Percentiles rank a stretch among this genome's conserved stretches.
Evolutionary conservation across 1,140 invertebrate species (phyloP).

Genomic region (Hypothenemus hampei): DNA sequence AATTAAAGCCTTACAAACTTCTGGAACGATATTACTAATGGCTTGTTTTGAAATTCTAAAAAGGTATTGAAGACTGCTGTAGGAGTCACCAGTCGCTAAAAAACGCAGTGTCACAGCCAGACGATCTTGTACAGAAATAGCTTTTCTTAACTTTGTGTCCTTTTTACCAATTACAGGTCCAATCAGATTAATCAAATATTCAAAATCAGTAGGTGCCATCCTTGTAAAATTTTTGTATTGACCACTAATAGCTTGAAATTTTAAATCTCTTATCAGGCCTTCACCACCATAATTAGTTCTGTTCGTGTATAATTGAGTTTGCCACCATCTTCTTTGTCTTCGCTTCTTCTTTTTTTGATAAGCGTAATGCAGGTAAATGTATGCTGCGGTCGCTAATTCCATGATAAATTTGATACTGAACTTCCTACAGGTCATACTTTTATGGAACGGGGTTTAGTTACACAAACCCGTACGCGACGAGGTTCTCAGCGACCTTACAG

Average conservation of each 20-base stretch:
- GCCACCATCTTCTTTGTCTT: conserved; percentile 4
- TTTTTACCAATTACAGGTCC: conserved; percentile 6
- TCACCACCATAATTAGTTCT: conserved; percentile 2
- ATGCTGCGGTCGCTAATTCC: too few species aligned
- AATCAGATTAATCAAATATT: conserved; percentile 4
- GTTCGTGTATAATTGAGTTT: background rate
- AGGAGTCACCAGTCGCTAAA: conserved; percentile 38
- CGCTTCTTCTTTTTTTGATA: conserved; percentile 4
- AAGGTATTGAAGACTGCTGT: conserved; percentile 29
- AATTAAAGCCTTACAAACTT: conserved; percentile 30
- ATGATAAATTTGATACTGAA: too few species aligned
- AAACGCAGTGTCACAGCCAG: conserved; percentile 37
- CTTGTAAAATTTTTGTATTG: conserved; percentile 7
- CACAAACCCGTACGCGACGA: too few species aligned
- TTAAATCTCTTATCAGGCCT: conserved; percentile 4
- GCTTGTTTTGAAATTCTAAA: conserved; percentile 38
- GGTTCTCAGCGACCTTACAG: too few species aligned
- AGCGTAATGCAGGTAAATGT: background rate
- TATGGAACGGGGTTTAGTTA: too few species aligned
- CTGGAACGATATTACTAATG: conserved; percentile 36
- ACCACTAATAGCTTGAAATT: conserved; percentile 2
- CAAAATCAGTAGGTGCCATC: conserved; percentile 9
- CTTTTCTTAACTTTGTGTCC: conserved; percentile 4
- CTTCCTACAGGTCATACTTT: too few species aligned
- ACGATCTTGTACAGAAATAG: conserved; percentile 15